These are phyloP conservation scores for Anaspis maculata DNA, from an alignment of 2,888 invertebrate genomes.

Conservation along the genomic window DNA sequence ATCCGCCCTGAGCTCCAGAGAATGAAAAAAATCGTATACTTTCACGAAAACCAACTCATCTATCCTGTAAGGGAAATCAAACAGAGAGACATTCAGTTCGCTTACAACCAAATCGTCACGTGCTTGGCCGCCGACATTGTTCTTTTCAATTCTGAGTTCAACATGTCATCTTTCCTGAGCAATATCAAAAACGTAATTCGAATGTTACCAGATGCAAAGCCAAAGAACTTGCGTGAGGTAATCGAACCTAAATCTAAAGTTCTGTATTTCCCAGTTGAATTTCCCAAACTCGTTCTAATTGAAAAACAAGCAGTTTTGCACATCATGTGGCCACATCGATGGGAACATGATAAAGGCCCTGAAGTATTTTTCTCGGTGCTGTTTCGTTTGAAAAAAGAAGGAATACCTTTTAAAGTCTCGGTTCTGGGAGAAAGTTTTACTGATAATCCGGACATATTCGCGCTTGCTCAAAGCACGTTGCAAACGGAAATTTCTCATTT, in stretches of 20 bases:
- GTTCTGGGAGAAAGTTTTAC: constrained; percentile 56
- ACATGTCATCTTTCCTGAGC: constrained; percentile 56
- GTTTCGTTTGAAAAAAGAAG: constrained; percentile 44
- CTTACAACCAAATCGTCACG: constrained; percentile 64
- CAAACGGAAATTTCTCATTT: constrained; percentile 47
- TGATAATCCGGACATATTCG: constrained; percentile 53
- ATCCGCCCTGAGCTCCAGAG: constrained; percentile 53
- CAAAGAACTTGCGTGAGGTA: constrained; percentile 46
- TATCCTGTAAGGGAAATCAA: constrained; percentile 60
- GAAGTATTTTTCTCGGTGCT: constrained; percentile 52
- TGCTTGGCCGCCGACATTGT: constrained; percentile 61
- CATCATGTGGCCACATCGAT: constrained; percentile 68
- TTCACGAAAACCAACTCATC: constrained; percentile 69
- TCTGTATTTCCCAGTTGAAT: constrained; percentile 44
- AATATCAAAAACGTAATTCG: constrained; percentile 54
- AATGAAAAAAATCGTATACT: constrained; percentile 60
- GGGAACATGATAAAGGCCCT: constrained; percentile 73
- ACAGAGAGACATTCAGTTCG: constrained; percentile 65
- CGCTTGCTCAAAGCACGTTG: constrained; percentile 44
- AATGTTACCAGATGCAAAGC: constrained; percentile 55
- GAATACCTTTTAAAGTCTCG: constrained; percentile 49
- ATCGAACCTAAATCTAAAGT: constrained; percentile 55
- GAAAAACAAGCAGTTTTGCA: constrained; percentile 37
- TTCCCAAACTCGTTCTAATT: constrained; percentile 19
- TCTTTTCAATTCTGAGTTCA: constrained; percentile 64